Percentiles rank a stretch among this genome's conserved stretches.
Conservation (phyloP, 2,888 invertebrate species). For the Smittia aterrima region DNA sequence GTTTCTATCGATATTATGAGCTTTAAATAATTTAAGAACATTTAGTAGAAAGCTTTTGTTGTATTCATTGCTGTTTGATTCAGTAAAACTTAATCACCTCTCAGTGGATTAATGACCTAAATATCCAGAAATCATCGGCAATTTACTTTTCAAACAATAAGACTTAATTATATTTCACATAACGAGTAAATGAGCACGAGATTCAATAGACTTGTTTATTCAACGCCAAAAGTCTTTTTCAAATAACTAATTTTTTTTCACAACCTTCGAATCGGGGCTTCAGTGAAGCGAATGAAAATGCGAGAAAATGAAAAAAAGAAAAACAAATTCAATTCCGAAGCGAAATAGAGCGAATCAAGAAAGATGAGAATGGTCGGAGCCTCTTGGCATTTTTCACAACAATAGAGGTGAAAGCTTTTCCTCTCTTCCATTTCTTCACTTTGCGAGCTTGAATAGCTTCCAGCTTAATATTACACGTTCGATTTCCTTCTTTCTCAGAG, state of each 20-base stretch:
- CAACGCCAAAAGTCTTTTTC: conserved; percentile 4
- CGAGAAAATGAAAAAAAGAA: no score
- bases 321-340: neutral
- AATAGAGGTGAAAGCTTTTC: neutral
- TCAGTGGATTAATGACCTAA: neutral
- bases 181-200: neutral
- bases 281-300: no score
- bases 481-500: conserved; percentile 4
- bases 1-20: neutral
- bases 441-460: neutral
- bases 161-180: neutral
- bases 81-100: neutral
- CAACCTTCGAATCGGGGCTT: neutral
- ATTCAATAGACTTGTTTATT: neutral
- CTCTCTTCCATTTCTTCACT: neutral
- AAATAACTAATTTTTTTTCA: neutral
- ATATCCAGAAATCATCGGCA: neutral
- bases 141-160: neutral
- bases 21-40: no score
- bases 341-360: neutral
- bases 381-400: neutral
- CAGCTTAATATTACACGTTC: conserved; percentile 8
- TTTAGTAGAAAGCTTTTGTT: no score
- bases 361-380: neutral
- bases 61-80: no score